These are phyloP conservation scores for Tauraco hartlaubi DNA, from an alignment of 2,797 vertebrate species.

Conservation along the genomic window DNA sequence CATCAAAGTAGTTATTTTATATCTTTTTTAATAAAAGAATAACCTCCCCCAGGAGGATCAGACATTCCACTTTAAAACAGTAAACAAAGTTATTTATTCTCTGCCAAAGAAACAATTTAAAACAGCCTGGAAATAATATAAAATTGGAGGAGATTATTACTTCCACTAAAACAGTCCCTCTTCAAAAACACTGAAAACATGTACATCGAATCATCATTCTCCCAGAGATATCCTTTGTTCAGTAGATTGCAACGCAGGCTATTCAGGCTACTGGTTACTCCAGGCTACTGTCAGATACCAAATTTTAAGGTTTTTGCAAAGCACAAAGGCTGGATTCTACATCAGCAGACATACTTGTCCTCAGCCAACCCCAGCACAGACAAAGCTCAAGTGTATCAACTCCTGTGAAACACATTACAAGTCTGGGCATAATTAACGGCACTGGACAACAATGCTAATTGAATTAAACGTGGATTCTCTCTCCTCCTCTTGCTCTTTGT, in stretches of 20 bases:
- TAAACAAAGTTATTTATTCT: conserved; percentile 60
- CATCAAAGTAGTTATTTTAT: conserved; percentile 47
- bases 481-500: not conserved
- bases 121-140: conserved; percentile 28
- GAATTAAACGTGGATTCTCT: conserved; percentile 42
- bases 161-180: conserved; percentile 30
- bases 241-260: not conserved
- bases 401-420: not conserved
- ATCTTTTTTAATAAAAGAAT: conserved; percentile 65
- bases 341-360: conserved; percentile 23
- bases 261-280: conserved; percentile 22
- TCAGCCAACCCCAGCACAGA: not conserved
- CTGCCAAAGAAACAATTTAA: conserved; percentile 41
- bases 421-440: conserved; percentile 18
- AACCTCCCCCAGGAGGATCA: conserved; percentile 57
- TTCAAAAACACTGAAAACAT: not conserved
- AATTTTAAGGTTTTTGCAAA: conserved; percentile 10
- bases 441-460: conserved; percentile 19
- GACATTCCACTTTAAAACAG: conserved; percentile 42
- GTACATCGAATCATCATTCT: not conserved
- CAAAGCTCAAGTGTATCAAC: conserved; percentile 44
- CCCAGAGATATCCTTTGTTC: conserved; percentile 19
- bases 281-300: conserved; percentile 40
- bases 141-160: conserved; percentile 53
- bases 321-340: conserved; percentile 53